Evolutionary conservation across 2,888 invertebrate genomes (phyloP), one percentile per base, ranked within the genome.

Genomic region (Drosophila emarginata): DNA sequence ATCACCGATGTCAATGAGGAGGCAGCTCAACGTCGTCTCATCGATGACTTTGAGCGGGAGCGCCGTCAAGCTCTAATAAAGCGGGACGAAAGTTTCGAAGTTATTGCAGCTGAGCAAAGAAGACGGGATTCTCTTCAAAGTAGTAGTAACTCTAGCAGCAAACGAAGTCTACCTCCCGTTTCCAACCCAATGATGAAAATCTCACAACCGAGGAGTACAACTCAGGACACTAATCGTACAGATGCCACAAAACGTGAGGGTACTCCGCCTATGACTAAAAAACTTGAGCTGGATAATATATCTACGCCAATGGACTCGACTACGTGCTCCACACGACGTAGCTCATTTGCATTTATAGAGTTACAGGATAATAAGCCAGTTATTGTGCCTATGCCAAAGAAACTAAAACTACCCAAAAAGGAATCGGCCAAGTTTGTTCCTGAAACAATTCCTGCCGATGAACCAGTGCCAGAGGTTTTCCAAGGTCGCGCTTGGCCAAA

Each of bases 331-430:
- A 83, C 82, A n/a, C 79, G 89, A n/a, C 89, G 88, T 64, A 89
- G 88, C 59, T 90, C 90, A 39, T 88, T 87, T 85, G 88, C 90
- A 87, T 89, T 89, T 89, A 89, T 90, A 65, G 90, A 90, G 68
- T 76, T 90, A 72, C 80, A 87, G 67, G 89, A 86, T 40, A 88
- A 84, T 54, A 85, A 82, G 61, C 87, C 90, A 14, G 74, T 88
- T 11, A 84, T 86, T 70, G 89, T 89, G 6, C 90, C 90, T 7
- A 85, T 90, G 89, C 90, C 90, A 32, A 84, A 78, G 60, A 90
- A 88, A 40, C 67, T 90, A 6, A 77, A 86, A 11, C 40, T 90
- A 26, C 87, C 89, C 0, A 86, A 87, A 61, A 67, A 80, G 21
- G 83, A 80, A 59, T 72, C 73, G 7, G 65, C 87, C 0, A 82